Percentiles rank a stretch among this genome's conserved stretches.
These are phyloP conservation scores for Philonicus albiceps DNA, from an alignment of 2,888 invertebrate genomes.

Conservation along the genomic window DNA sequence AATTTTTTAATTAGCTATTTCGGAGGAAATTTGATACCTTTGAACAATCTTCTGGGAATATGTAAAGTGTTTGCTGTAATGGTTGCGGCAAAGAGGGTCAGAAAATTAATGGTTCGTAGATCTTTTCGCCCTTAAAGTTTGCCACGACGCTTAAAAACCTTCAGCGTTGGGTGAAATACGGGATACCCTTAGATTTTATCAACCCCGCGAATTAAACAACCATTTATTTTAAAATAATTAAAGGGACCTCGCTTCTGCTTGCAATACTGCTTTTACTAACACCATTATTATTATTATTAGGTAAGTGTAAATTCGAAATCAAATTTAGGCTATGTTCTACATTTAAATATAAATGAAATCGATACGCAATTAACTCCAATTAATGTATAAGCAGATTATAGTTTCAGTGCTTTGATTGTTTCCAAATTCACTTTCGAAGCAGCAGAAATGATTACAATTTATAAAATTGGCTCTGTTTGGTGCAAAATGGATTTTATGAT, in stretches of 20 bases:
- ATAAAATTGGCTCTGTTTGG: too few species aligned
- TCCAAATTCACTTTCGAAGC: too few species aligned
- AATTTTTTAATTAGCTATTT: conserved; percentile 35
- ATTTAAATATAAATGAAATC: not conserved
- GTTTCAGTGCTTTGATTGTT: too few species aligned
- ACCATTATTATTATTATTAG: not conserved
- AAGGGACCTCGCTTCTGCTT: not conserved
- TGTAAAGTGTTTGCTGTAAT: not conserved
- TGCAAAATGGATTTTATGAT: too few species aligned
- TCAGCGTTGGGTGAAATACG: not conserved
- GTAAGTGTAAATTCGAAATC: not conserved
- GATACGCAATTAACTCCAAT: too few species aligned
- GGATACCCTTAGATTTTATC: not conserved
- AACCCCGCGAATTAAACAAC: not conserved
- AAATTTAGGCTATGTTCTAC: not conserved
- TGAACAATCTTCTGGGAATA: conserved; percentile 29
- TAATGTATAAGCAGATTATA: too few species aligned
- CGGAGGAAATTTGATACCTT: conserved; percentile 3
- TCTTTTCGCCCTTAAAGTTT: not conserved
- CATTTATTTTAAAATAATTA: not conserved
- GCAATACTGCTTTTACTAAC: not conserved
- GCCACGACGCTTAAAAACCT: not conserved
- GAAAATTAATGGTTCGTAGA: conserved; percentile 13
- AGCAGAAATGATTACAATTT: too few species aligned
- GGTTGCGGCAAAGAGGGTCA: not conserved